Evolutionary conservation across 2,888 invertebrate genomes (phyloP).

Genomic region (Agrotis exclamationis): DNA sequence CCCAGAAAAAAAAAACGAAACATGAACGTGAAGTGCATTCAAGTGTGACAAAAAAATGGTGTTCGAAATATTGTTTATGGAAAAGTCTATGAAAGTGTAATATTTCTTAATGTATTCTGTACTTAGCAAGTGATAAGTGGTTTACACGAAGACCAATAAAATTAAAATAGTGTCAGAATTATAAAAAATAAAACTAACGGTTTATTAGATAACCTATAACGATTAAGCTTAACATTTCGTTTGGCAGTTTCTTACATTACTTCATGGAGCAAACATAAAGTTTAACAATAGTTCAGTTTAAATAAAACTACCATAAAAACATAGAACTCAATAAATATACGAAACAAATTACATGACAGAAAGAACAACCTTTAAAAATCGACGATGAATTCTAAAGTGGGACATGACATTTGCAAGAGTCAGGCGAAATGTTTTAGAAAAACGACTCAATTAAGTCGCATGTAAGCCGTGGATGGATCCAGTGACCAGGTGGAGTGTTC

Average conservation of each 20-base stretch:
- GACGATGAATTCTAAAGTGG: slow-evolving; percentile 7
- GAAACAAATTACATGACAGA: slow-evolving; percentile 12
- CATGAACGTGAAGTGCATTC: background rate
- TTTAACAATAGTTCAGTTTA: slow-evolving; percentile 8
- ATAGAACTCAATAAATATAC: slow-evolving; percentile 27
- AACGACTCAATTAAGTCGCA: slow-evolving; percentile 66
- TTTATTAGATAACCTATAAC: background rate
- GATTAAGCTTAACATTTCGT: background rate
- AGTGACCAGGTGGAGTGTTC: slow-evolving; percentile 86
- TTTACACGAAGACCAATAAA: background rate
- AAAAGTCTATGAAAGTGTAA: background rate
- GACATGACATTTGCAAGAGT: slow-evolving; percentile 48
- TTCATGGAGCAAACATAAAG: slow-evolving; percentile 12
- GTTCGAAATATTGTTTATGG: slow-evolving; percentile 9
- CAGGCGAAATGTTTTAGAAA: slow-evolving; percentile 54
- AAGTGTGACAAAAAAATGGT: slow-evolving; percentile 10
- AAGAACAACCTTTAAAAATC: slow-evolving; percentile 17
- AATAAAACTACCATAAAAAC: slow-evolving; percentile 36
- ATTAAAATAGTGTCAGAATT: background rate
- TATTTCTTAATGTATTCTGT: background rate
- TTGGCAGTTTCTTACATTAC: slow-evolving; percentile 6
- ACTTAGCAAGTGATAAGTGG: background rate
- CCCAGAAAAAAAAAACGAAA: slow-evolving; percentile 8
- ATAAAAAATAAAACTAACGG: slow-evolving; percentile 6
- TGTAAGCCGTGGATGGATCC: slow-evolving; percentile 77